Base-by-base conservation (phyloP, 2,113 vertebrate species). In the Gobius niger region DNA sequence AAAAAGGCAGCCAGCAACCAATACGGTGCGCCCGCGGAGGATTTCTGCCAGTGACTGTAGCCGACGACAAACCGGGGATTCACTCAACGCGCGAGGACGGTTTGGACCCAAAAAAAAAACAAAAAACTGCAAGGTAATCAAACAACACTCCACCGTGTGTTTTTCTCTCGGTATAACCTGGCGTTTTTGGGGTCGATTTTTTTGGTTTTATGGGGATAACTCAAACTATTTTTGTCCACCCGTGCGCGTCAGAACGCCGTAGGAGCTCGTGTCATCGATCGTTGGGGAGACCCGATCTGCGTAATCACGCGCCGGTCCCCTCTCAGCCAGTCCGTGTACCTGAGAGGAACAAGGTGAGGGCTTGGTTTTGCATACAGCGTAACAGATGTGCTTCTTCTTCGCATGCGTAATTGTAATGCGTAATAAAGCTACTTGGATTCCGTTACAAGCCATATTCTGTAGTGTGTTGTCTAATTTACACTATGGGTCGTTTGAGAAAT, bases 1-100 rank as follows among this genome's bases (percentile, higher is more conserved):
- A 89, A 91, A 91, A 91, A 89, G 91, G 83, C 90, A 92, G 89
- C 88, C 91, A 91, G 90, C 88, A 91, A 90, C 92, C 90, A 93
- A 92, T 89, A 87, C 89, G 88, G 67, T 90, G 75, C 85, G 87
- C 88, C 84, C 85, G 83, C 89, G 88, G 89, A 92, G 87, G 88
- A 88, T 87, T 90, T 85, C 88, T 91, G 90, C 89, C 89, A 91
- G 85, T 85, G 86, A 88, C 51, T 52, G 51, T 86, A 78, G 85
- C 86, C 85, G 86, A 85, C 87, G 71, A 86, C 70, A 73, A 34
- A 73, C 70, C 84, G 72, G 82, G 85, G 85, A 80, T 88, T 86
- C 86, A 87, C 86, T 87, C 13, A 13, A 86, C 87, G 66, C 65
- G 72, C 65, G 78, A 71, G 80, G 83, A 89, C 72, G 67, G 72